phyloP scores from a whole-genome alignment of 2,797 vertebrate species.

The Sebastiscus albofasciatus region DNA sequence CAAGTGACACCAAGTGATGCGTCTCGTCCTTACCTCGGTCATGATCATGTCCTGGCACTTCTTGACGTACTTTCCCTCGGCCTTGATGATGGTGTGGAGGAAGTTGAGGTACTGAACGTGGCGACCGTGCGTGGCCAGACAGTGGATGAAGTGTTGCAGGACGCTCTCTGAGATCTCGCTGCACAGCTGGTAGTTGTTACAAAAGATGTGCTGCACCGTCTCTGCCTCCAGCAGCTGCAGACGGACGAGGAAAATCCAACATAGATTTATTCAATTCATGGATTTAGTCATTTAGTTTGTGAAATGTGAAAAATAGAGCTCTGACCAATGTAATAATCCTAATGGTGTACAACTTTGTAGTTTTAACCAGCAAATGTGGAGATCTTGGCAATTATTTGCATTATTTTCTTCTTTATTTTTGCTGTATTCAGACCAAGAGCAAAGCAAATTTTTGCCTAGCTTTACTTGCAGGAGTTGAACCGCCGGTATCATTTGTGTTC shows the following conservation, averaged over 20 bases:
- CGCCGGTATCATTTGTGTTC: no score
- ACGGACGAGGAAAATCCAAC: not conserved
- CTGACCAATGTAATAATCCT: not conserved
- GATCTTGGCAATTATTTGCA: not conserved
- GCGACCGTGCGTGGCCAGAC: conserved; percentile 94
- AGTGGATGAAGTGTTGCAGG: conserved; percentile 96
- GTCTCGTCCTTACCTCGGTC: conserved; percentile 91
- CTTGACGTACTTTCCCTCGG: conserved; percentile 98
- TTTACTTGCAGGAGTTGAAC: no score
- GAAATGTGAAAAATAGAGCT: not conserved
- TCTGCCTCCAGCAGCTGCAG: conserved; percentile 93
- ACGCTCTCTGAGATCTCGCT: conserved; percentile 92
- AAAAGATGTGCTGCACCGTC: conserved; percentile 97
- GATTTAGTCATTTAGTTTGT: not conserved
- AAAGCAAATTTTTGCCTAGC: no score
- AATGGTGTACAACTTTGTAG: not conserved
- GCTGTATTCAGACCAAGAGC: no score
- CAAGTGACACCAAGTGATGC: not conserved
- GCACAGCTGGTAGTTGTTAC: conserved; percentile 97
- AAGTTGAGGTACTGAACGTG: conserved; percentile 98
- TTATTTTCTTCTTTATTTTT: not conserved
- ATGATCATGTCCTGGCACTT: conserved; percentile 99
- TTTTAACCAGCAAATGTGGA: not conserved
- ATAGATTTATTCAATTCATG: not conserved
- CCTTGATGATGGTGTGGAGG: conserved; percentile 99